A percentile compares a stretch with the other conserved stretches of the same genome.
These are phyloP conservation scores for Philopotamus ludificatus DNA, from an alignment of 1,140 invertebrate genomes.

Conservation along the genomic window DNA sequence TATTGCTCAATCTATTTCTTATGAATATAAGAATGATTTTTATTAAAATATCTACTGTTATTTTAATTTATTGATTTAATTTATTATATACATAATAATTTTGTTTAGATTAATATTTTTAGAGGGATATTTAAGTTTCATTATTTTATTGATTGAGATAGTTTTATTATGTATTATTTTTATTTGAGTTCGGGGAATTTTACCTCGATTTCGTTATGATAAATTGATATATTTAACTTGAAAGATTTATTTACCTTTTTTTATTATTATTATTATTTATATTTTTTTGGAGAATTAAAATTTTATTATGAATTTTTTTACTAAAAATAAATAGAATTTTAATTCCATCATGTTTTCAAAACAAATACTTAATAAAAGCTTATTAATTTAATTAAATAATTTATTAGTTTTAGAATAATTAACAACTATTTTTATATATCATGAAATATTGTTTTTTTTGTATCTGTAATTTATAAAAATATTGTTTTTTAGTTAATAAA, in stretches of 20 bases:
- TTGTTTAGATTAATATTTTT: constrained; percentile 58
- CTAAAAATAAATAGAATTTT: too few relatives aligned
- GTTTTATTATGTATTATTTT: constrained; percentile 57
- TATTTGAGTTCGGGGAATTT: constrained; percentile 56
- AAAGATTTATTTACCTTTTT: constrained; percentile 1
- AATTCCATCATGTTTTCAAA: too few relatives aligned
- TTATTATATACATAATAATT: constrained; percentile 67
- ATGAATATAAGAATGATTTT: constrained; percentile 64
- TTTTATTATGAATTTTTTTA: too few relatives aligned
- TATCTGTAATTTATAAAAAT: too few relatives aligned
- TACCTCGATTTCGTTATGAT: constrained; percentile 45
- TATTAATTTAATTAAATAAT: too few relatives aligned
- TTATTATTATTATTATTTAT: too few relatives aligned
- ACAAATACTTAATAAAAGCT: too few relatives aligned
- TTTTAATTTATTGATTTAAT: constrained; percentile 50
- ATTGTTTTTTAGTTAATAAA: too few relatives aligned
- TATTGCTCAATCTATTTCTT: constrained; percentile 67
- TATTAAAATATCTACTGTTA: constrained; percentile 56
- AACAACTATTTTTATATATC: too few relatives aligned
- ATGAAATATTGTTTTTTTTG: too few relatives aligned
- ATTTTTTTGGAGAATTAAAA: too few relatives aligned
- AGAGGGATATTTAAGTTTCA: constrained; percentile 47
- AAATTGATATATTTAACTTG: constrained; percentile 1
- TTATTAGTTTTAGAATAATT: too few relatives aligned
- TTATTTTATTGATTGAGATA: constrained; percentile 56